Evolutionary conservation across 2,113 vertebrate species (phyloP).

Genomic region (Sisor rabdophorus): DNA sequence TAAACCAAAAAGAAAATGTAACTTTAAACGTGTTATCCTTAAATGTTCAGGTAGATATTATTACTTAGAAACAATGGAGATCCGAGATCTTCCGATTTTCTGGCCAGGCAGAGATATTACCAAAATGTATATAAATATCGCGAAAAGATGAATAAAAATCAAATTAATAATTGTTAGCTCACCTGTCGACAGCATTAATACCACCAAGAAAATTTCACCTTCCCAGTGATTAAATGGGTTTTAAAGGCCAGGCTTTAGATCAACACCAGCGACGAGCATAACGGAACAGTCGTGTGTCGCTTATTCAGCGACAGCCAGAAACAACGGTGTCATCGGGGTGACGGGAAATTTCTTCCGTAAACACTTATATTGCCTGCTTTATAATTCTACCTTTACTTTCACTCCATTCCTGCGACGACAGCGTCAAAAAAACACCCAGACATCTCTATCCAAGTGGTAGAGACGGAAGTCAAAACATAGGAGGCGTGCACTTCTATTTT

Average conservation of each 20-base stretch:
- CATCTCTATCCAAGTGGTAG: background rate
- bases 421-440: background rate
- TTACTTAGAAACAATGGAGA: background rate
- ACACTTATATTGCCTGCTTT: background rate
- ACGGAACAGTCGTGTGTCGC: conserved; percentile 27
- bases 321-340: background rate
- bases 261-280: conserved; percentile 1
- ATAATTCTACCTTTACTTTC: background rate
- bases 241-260: background rate
- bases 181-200: conserved; percentile 51
- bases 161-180: background rate
- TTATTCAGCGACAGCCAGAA: conserved; percentile 3
- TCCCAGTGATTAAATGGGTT: background rate
- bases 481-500: conserved; percentile 21
- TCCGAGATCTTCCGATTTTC: background rate
- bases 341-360: background rate
- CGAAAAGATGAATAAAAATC: background rate
- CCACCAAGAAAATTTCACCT: conserved; percentile 11
- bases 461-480: conserved; percentile 28
- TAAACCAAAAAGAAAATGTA: too few relatives aligned
- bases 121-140: background rate
- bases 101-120: background rate
- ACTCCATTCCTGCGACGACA: conserved; percentile 9
- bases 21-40: background rate
- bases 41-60: background rate